Percentiles rank a stretch among this genome's conserved stretches.
Evolutionary conservation across 2,113 vertebrate genomes (phyloP).

Genomic region (Morone chrysops): DNA sequence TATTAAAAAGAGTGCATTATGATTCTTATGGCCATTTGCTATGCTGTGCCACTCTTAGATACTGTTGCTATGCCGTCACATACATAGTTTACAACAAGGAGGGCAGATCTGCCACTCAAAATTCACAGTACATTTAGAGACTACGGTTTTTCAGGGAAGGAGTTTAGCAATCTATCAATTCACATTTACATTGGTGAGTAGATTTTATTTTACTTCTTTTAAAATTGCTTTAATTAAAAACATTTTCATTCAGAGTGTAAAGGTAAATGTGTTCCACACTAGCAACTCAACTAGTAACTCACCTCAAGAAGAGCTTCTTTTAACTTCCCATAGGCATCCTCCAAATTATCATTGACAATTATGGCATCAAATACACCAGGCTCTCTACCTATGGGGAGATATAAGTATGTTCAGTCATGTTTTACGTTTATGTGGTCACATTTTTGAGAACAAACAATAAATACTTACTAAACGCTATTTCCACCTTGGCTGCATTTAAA

Average conservation of each 20-base stretch:
- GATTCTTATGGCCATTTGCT: no score
- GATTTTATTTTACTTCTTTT: neutral
- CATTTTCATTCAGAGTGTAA: neutral
- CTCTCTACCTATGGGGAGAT: conserved; percentile 87
- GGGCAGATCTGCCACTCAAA: no score
- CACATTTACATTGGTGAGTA: neutral
- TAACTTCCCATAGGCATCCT: conserved; percentile 87
- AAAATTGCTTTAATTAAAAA: neutral
- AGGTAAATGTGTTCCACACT: neutral
- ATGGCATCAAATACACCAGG: conserved; percentile 89
- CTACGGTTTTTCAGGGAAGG: neutral
- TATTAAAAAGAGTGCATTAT: no score
- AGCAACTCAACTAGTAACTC: conserved; percentile 52
- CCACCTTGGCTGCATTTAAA: conserved; percentile 84
- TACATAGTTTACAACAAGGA: no score
- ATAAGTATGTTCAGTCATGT: neutral
- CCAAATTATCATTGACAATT: conserved; percentile 92
- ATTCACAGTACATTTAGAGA: no score
- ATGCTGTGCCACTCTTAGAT: no score
- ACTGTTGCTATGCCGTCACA: no score
- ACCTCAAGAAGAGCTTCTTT: conserved; percentile 88
- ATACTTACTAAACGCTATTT: conserved; percentile 93
- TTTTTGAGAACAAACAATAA: neutral
- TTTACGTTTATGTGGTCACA: neutral
- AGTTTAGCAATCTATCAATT: neutral